Evolutionary conservation across 2,113 vertebrate genomes (phyloP).

Genomic region (Mastomys natalensis): DNA sequence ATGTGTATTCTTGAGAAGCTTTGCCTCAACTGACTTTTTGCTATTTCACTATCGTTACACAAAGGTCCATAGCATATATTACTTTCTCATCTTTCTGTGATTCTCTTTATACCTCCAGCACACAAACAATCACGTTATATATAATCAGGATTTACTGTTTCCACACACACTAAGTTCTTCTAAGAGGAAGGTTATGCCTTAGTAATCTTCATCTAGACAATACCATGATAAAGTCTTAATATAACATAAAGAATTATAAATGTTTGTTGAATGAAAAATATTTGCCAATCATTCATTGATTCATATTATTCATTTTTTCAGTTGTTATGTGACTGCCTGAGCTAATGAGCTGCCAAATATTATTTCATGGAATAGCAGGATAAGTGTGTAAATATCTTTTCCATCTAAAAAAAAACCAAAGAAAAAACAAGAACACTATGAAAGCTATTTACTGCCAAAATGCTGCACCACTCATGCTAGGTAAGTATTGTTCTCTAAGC

Average conservation of each 20-base stretch:
- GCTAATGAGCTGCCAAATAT: neutral
- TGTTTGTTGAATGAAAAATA: neutral
- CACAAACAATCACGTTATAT: neutral
- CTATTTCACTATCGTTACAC: neutral
- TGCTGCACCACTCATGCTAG: neutral
- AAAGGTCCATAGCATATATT: neutral
- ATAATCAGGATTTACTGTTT: neutral
- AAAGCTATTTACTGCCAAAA: neutral
- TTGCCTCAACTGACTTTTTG: neutral
- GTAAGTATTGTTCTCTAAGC: neutral
- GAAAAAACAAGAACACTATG: neutral
- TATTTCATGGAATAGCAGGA: neutral
- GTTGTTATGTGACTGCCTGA: constrained; percentile 1
- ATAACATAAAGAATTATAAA: neutral
- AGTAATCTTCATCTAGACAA: neutral
- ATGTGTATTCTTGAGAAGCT: neutral
- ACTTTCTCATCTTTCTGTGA: neutral
- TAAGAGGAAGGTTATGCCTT: neutral
- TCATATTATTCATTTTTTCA: neutral
- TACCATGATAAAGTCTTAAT: neutral
- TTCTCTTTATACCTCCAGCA: neutral
- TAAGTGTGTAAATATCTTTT: neutral
- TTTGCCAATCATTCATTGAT: neutral
- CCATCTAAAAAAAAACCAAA: neutral
- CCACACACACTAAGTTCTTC: neutral